Evolutionary conservation across 2,113 vertebrate species (phyloP), one percentile per base, ranked within the genome.

Genomic region (Rhea americana): DNA sequence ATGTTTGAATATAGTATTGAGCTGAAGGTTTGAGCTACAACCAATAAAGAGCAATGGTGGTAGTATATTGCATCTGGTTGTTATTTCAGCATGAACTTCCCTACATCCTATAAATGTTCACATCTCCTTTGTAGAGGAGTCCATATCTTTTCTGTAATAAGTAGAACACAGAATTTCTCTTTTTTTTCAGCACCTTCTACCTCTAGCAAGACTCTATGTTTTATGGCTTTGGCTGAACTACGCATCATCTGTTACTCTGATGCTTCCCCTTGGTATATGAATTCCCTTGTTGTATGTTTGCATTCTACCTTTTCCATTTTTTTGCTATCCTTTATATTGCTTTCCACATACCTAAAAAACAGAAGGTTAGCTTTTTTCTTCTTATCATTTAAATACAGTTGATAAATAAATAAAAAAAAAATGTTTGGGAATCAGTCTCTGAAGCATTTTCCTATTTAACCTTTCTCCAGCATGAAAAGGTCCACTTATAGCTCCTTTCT

Each of bases 401-500:
- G 24, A 48, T 37, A 56, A 81, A 67, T 41, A 61, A 85, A 65
- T 25, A 84, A 66, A 37, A 84, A 66, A 37, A 56, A 91, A 81
- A 16, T 68, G 20, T 16, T 58, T 68, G n/a, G 30, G 56, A 91
- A 53, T 90, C 24, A 13, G 35, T 26, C 5, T 65, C 58, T 59
- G 48, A 72, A 86, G 63, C 4, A 7, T 84, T 95, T 96, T 92
- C 26, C 11, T 28, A 59, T 26, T 90, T 87, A 77, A 87, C 24
- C 26, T 35, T 80, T 91, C 67, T 65, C 65, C 28, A 73, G 21
- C 19, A 22, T 14, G 43, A 79, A 92, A 76, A 86, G 16, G 39
- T 50, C 28, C 61, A 59, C 51, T 93, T 93, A 59, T 87, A 71
- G 5, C 72, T 96, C 43, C 35, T 75, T 95, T 91, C 45, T 63